These are phyloP conservation scores for Netelia melanura DNA, from an alignment of 2,888 invertebrate species.

Conservation along the genomic window DNA sequence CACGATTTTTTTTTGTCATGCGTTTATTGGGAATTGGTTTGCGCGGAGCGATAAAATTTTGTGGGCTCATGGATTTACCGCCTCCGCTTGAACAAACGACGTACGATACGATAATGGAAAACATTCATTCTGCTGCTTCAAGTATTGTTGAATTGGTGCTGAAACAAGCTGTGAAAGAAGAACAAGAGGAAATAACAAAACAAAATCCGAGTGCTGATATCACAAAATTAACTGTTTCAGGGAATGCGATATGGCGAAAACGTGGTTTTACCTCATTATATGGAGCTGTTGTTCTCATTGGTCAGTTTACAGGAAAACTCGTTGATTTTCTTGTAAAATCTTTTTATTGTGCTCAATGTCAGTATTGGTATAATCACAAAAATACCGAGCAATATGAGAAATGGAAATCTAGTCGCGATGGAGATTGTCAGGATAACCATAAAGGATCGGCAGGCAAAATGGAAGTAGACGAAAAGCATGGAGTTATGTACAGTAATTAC, in stretches of 20 bases:
- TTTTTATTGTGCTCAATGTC: slow-evolving; percentile 48
- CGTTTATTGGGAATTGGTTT: background rate
- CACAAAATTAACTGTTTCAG: slow-evolving; percentile 34
- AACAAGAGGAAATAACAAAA: too few species aligned
- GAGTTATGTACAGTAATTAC: slow-evolving; percentile 12
- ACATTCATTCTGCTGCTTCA: slow-evolving; percentile 23
- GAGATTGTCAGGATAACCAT: background rate
- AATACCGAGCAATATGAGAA: slow-evolving; percentile 45
- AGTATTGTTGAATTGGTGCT: too few species aligned
- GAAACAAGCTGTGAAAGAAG: too few species aligned
- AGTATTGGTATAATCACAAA: slow-evolving; percentile 24
- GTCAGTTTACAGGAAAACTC: slow-evolving; percentile 45
- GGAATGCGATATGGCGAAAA: slow-evolving; percentile 56
- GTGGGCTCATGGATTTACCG: slow-evolving; percentile 54
- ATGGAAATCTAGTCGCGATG: too few species aligned
- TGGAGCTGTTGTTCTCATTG: slow-evolving; percentile 55
- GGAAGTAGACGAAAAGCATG: slow-evolving; percentile 60
- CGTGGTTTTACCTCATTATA: slow-evolving; percentile 50
- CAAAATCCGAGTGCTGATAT: too few species aligned
- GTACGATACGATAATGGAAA: slow-evolving; percentile 32
- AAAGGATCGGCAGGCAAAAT: slow-evolving; percentile 50
- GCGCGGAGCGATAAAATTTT: slow-evolving; percentile 19
- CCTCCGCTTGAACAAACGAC: slow-evolving; percentile 35
- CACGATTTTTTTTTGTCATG: slow-evolving; percentile 15
- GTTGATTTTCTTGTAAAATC: slow-evolving; percentile 49